A percentile compares a stretch with the other conserved stretches of the same genome.
Conservation (phyloP, 1,140 invertebrate species). For the Caenorhabditis remanei region DNA sequence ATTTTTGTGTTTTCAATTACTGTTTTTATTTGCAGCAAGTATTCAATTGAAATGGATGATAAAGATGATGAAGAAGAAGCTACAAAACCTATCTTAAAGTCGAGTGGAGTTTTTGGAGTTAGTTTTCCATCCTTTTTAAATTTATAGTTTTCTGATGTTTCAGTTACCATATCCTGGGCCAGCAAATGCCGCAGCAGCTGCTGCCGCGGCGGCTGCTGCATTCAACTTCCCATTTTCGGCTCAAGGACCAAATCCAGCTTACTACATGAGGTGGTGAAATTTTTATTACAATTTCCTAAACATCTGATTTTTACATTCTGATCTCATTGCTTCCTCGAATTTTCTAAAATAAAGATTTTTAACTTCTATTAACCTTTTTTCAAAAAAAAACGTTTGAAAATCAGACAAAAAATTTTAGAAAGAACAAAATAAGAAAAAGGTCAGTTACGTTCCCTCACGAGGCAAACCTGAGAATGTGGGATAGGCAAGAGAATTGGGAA, state of each 20-base stretch:
- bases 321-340: neutral
- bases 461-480: too few species aligned
- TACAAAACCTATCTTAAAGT: neutral
- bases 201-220: constrained; percentile 13
- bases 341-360: constrained; percentile 30
- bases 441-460: too few species aligned
- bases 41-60: constrained; percentile 42
- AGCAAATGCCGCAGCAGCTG: constrained; percentile 20
- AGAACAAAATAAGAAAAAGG: too few species aligned
- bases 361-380: neutral
- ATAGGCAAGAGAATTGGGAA: too few species aligned
- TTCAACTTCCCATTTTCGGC: constrained; percentile 34
- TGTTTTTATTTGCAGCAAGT: neutral
- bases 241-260: constrained; percentile 51
- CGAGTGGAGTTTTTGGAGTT: constrained; percentile 24
- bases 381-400: too few species aligned
- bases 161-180: constrained; percentile 9
- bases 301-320: neutral
- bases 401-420: too few species aligned
- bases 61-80: constrained; percentile 31
- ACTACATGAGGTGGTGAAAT: constrained; percentile 24
- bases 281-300: neutral
- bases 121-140: neutral
- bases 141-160: neutral
- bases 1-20: neutral